Conservation (phyloP, 2,113 vertebrate genomes). For the Alethe castanea region DNA sequence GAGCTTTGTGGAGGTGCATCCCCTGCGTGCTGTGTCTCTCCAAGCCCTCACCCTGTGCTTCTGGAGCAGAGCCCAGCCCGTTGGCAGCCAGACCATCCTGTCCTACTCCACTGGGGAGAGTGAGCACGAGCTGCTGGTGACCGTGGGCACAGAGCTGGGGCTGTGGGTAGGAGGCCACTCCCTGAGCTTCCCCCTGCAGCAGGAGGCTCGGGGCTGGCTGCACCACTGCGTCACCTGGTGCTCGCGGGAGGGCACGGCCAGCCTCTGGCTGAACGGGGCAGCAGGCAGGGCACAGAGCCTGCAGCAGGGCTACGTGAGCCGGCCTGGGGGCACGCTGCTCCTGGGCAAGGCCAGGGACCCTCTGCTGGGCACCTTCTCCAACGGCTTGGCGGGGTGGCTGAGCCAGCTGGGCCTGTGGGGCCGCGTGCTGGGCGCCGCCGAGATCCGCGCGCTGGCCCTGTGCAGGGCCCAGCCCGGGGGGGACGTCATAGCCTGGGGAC, state of each 20-base stretch:
- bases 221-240: constrained; percentile 81
- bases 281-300: constrained; percentile 63
- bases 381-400: constrained; percentile 75
- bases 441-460: constrained; percentile 71
- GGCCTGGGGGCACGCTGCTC: constrained; percentile 64
- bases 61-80: constrained; percentile 47
- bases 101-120: constrained; percentile 74
- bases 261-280: constrained; percentile 76
- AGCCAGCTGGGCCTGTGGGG: constrained; percentile 80
- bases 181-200: constrained; percentile 72
- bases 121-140: constrained; percentile 77
- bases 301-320: constrained; percentile 61
- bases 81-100: constrained; percentile 68
- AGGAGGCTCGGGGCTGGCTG: constrained; percentile 63
- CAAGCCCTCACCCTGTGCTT: constrained; percentile 78
- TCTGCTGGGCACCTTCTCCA: constrained; percentile 72
- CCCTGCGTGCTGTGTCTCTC: constrained; percentile 65
- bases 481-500: constrained; percentile 80
- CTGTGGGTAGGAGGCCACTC: constrained; percentile 77
- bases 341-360: constrained; percentile 79
- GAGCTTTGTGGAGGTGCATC: constrained; percentile 70
- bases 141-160: constrained; percentile 65
- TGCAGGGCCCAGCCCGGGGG: constrained; percentile 66
- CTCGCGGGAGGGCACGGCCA: constrained; percentile 63
- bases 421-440: constrained; percentile 61